phyloP scores from a whole-genome alignment of 2,797 vertebrate genomes.

The Melopsittacus undulatus region DNA sequence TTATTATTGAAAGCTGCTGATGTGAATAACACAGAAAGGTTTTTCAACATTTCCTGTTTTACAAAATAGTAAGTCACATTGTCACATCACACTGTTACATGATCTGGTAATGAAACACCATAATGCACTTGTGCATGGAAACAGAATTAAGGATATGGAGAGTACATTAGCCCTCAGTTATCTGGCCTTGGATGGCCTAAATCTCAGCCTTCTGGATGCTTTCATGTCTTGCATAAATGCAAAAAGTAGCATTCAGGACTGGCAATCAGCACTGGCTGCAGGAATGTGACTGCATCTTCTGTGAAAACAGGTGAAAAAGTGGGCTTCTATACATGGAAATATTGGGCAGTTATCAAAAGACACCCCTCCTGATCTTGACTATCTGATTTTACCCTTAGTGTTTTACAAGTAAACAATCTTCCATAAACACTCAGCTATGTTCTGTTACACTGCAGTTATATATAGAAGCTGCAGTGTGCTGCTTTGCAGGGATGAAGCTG shows the following conservation, averaged over 20 bases:
- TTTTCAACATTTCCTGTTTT: slow-evolving; percentile 45
- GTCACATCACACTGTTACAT: slow-evolving; percentile 33
- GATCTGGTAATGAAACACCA: slow-evolving; percentile 57
- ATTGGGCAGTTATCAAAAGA: neutral
- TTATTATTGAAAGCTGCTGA: slow-evolving; percentile 36
- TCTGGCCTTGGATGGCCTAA: slow-evolving; percentile 69
- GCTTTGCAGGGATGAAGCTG: slow-evolving; percentile 32
- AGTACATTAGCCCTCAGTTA: slow-evolving; percentile 70
- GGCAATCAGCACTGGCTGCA: neutral
- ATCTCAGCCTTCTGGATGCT: slow-evolving; percentile 60
- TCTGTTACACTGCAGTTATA: neutral
- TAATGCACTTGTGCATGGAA: slow-evolving; percentile 62
- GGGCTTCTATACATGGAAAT: neutral
- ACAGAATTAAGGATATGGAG: slow-evolving; percentile 58
- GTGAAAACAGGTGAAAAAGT: neutral
- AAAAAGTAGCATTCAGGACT: neutral
- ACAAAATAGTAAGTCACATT: slow-evolving; percentile 30
- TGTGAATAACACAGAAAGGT: slow-evolving; percentile 40
- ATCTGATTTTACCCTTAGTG: neutral
- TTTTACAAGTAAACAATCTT: neutral
- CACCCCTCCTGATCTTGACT: neutral
- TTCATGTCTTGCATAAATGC: slow-evolving; percentile 64
- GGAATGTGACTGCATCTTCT: neutral
- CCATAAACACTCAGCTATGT: neutral
- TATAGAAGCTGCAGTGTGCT: neutral